A percentile compares a stretch with the other conserved stretches of the same genome.
Conservation (phyloP, 2,888 invertebrate genomes). For the Scaptomyza reducta region DNA sequence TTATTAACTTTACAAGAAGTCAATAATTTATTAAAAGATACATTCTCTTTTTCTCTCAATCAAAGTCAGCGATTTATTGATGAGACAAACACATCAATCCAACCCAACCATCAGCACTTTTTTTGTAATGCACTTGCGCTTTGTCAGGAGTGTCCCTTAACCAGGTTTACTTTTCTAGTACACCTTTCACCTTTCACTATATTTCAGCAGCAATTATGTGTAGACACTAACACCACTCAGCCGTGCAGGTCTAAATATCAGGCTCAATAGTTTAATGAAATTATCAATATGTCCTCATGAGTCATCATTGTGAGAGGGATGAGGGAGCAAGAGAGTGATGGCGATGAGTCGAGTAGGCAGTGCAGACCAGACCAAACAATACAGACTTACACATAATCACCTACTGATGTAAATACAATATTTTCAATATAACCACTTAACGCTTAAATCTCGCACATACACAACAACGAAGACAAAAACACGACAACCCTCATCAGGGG, state of each 20-base stretch:
- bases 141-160: not conserved
- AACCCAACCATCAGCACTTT: slow-evolving; percentile 3
- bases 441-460: slow-evolving; percentile 74
- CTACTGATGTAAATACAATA: slow-evolving; percentile 81
- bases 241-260: slow-evolving; percentile 34
- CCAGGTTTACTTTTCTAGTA: slow-evolving; percentile 7
- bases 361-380: slow-evolving; percentile 21
- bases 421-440: slow-evolving; percentile 81
- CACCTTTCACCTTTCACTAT: slow-evolving; percentile 68
- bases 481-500: slow-evolving; percentile 59
- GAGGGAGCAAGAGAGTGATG: not conserved
- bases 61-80: slow-evolving; percentile 50
- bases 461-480: slow-evolving; percentile 32
- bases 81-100: slow-evolving; percentile 26
- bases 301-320: slow-evolving; percentile 51
- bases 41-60: slow-evolving; percentile 34
- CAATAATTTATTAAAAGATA: slow-evolving; percentile 5
- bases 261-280: slow-evolving; percentile 79
- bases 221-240: slow-evolving; percentile 61
- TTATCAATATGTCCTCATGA: slow-evolving; percentile 73
- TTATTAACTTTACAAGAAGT: not conserved
- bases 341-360: slow-evolving; percentile 23
- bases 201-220: slow-evolving; percentile 67
- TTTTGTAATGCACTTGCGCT: slow-evolving; percentile 28
- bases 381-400: slow-evolving; percentile 63